Base-by-base conservation (phyloP, 2,113 vertebrate species). In the Chloropsis hardwickii region DNA sequence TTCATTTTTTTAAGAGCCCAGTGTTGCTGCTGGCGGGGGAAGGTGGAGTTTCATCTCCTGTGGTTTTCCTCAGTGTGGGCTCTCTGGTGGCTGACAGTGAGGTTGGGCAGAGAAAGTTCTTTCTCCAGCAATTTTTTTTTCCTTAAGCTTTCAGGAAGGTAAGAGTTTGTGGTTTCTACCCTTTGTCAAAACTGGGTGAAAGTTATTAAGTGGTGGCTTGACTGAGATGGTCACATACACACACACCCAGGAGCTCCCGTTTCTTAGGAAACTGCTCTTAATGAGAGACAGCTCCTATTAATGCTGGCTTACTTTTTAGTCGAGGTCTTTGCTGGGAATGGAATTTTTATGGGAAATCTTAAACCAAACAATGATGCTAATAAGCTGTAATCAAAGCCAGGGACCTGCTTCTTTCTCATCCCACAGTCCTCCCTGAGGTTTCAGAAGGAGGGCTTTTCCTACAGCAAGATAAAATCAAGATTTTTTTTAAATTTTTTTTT, bases 331-430 rank as follows among this genome's bases (percentile, higher is more conserved):
- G 51, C 82, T 9, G 35, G 82, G 72, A 96, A 51, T 54, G 96
- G 88, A 94, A 93, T 93, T 90, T 94, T 96, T 86, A 92, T 90
- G 88, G 82, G 88, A 65, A 94, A 81, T 67, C 47, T 77, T 81
- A 83, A 90, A 86, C 50, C 74, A 80, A 82, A 44, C 54, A 53
- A 54, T n/a, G 80, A 77, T 69, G 85, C 45, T 94, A 96, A 96
- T 90, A 67, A 96, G 50, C 81, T 88, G 28, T 95, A 95, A 94
- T 93, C 74, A 61, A 60, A 91, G 94, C 18, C 90, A 90, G 88
- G n/a, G 81, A 88, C 87, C 35, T 77, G 67, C 53, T 90, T 33
- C 44, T 58, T 95, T 90, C 70, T 65, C 81, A 80, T 53, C 81
- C 73, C 74, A 50, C 62, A 69, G 5, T 33, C 15, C 17, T 90